phyloP scores from a whole-genome alignment of 2,113 vertebrate species.

The Typhlomys cinereus region DNA sequence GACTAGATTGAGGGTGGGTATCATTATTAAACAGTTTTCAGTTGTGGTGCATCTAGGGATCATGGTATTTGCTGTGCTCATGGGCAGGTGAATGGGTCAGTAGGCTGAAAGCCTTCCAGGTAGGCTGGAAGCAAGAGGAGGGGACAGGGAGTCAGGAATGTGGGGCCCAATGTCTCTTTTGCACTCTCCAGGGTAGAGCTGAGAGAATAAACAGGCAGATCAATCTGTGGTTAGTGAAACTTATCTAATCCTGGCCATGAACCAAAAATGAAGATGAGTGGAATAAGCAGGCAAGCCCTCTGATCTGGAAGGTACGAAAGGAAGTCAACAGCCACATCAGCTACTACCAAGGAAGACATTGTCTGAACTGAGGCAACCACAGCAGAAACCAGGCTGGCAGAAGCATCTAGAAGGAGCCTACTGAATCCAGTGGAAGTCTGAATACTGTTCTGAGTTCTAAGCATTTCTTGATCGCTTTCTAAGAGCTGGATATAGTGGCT shows the following conservation, averaged over 20 bases:
- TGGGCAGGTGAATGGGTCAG: background rate
- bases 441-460: background rate
- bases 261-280: background rate
- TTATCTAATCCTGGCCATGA: background rate
- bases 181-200: too few relatives aligned
- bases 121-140: background rate
- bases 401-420: background rate
- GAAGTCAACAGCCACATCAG: background rate
- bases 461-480: background rate
- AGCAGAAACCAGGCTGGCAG: background rate
- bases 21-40: background rate
- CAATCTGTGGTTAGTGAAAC: background rate
- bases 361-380: background rate
- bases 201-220: background rate
- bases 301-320: background rate
- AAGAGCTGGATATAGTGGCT: background rate
- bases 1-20: background rate
- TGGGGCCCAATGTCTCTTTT: background rate
- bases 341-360: background rate
- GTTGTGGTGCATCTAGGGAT: background rate
- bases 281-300: background rate
- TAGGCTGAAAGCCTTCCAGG: fast-evolving
- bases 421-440: background rate
- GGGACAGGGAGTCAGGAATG: background rate
- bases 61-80: background rate